Evolutionary conservation across 2,888 invertebrate genomes (phyloP), one percentile per base, ranked within the genome.

Genomic region (Erannis defoliaria): DNA sequence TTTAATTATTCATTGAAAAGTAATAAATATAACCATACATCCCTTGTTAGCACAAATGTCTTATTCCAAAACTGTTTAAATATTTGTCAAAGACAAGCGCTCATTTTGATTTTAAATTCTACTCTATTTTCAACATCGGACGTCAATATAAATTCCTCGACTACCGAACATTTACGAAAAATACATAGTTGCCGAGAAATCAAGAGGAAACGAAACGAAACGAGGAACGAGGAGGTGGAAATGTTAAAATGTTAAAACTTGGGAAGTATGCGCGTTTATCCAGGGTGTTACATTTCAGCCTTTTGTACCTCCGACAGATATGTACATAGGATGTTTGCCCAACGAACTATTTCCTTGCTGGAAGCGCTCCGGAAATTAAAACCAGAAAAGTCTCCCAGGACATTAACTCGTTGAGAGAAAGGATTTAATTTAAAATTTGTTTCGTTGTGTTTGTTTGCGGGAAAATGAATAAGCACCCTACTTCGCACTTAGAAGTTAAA

Each of bases 301-400:
- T 64, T 67, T 67, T 67, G 60, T 64, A 54, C 51, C 53, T 35
- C 59, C 48, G 42, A 48, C 55, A 60, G 55, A 61, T 62, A 57
- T 65, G 58, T 73, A 33, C 18, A 55, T 57, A 74, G 59, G 67
- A 72, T 80, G 75, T 79, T 78, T 72, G 67, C 75, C 76, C 78
- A 80, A 80, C 86, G 82, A 89, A 90, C 90, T 90, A 90, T 89
- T 89, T 90, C 89, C 90, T 83, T 81, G 60, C 70, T 81, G 84
- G 84, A 88, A 88, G 82, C 81, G 81, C 75, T 78, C 88, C 90
- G 90, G 90, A 90, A 90, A 90, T 90, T 90, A 90, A 89, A 89
- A 86, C 82, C 85, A 85, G 85, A 88, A 89, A 88, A 88, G 75
- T 86, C 86, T 81, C 82, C 71, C 77, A 85, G 87, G 84, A 86